Base-by-base conservation (phyloP, 1,140 invertebrate genomes). In the Tachypleus tridentatus region DNA sequence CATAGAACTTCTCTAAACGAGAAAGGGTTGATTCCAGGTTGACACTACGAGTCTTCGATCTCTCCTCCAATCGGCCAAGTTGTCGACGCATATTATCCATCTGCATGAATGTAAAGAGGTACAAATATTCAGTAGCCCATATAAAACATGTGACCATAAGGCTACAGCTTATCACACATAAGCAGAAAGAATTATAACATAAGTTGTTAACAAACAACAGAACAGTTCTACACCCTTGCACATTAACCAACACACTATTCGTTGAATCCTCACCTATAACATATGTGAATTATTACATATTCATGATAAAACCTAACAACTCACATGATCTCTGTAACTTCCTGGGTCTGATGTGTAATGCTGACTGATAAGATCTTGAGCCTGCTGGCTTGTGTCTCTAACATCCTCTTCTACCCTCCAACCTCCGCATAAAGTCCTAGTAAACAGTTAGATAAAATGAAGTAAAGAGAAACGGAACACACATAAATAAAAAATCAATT, bases 41-140 rank as follows among this genome's bases (percentile, higher is more conserved):
- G 64, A 87, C 83, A 73, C 91, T 86, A 61, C 90, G 83, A 61
- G 82, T 80, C 49, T 85, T 82, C 3, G 87, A 84, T 52, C 86
- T 50, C 48, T 72, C 71, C 49, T 67, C 64, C 3, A 72, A 60
- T 47, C 69, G 59, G 11, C 63, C 63, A 5, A 70, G 54, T 61
- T 72, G 71, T 9, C 69, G 64, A 49, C 64, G 60, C 4, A 72
- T 59, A 54, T 64, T 63, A 49, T 72, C 71, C 58, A 72, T 47
- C 64, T 72, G 58, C 82, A 65, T 29, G 29, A 29, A 29, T 29
- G 29, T 29, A 29, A 29, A 29, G 29, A 29, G 29, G 29, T 29
- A 29, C 29, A 29, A 29, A 29, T 29, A 29, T 29, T 29, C 29
- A 29, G 2, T 29, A 29, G 29, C 29, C 29, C 29, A 29, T 29